phyloP scores from a whole-genome alignment of 1,140 invertebrate species.

The Lysiphlebus fabarum region DNA sequence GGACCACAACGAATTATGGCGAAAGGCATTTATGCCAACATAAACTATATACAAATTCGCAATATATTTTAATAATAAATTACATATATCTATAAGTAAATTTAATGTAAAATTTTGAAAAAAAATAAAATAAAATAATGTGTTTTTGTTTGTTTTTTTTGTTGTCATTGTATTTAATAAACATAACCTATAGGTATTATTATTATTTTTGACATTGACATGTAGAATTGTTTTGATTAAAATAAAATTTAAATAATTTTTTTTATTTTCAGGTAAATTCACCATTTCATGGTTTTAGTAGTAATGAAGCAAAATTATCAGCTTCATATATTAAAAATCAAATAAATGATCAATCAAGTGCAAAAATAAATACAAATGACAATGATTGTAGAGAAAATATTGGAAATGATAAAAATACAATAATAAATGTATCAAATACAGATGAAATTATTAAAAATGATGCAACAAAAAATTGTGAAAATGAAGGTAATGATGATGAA shows the following conservation, averaged over 20 bases:
- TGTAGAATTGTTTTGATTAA: too few relatives aligned
- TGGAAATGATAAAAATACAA: constrained; percentile 17
- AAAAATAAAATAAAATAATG: too few relatives aligned
- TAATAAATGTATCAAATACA: not conserved
- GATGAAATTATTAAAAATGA: not conserved
- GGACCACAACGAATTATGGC: constrained; percentile 26
- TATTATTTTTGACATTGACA: too few relatives aligned
- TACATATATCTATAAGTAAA: too few relatives aligned
- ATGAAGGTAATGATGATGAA: too few relatives aligned
- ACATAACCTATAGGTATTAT: too few relatives aligned
- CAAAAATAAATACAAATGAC: constrained; percentile 29
- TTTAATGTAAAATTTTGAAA: too few relatives aligned
- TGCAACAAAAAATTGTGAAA: too few relatives aligned
- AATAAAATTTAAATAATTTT: too few relatives aligned
- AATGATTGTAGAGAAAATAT: constrained; percentile 26
- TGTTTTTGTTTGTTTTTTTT: too few relatives aligned
- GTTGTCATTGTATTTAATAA: too few relatives aligned
- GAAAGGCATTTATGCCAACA: constrained; percentile 20
- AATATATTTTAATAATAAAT: too few relatives aligned
- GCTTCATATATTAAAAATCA: constrained; percentile 39
- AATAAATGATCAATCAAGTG: constrained; percentile 19
- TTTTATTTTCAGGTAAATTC: constrained; percentile 43
- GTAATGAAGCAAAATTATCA: constrained; percentile 44
- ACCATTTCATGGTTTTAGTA: constrained; percentile 53
- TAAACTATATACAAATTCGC: not conserved